A percentile compares a stretch with the other conserved stretches of the same genome.
Evolutionary conservation across 2,888 invertebrate genomes (phyloP).

Genomic region (Dermolepida albohirtum): DNA sequence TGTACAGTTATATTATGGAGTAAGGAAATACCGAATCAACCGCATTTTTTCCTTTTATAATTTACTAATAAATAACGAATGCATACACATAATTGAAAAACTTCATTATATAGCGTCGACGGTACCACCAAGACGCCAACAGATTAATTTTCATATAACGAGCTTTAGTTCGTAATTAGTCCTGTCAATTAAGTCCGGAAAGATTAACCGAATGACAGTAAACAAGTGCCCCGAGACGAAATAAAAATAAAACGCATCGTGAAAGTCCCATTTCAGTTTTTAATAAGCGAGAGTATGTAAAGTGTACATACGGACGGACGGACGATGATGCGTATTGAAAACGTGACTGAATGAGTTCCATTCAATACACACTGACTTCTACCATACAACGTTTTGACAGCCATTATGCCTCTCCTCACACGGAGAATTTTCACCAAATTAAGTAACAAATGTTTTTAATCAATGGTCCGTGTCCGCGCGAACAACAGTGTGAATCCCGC

Average conservation of each 20-base stretch:
- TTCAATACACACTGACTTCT: constrained; percentile 54
- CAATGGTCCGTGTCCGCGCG: constrained; percentile 56
- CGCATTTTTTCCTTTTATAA: too few species aligned
- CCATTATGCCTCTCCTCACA: constrained; percentile 52
- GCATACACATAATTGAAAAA: too few species aligned
- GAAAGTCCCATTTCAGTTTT: constrained; percentile 1
- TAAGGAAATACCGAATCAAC: too few species aligned
- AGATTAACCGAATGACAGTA: constrained; percentile 35
- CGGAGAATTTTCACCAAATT: constrained; percentile 60
- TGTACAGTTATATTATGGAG: too few species aligned
- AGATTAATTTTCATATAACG: constrained; percentile 35
- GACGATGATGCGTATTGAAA: constrained; percentile 5
- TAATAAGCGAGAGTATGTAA: constrained; percentile 16
- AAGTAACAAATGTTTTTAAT: constrained; percentile 63
- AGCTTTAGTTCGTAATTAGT: constrained; percentile 31
- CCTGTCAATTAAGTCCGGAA: constrained; percentile 28
- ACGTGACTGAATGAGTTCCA: constrained; percentile 43
- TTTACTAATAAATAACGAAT: too few species aligned
- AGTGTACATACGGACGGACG: constrained; percentile 1
- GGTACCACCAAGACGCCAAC: background rate
- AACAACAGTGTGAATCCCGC: constrained; percentile 49
- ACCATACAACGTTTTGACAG: constrained; percentile 55
- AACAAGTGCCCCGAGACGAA: constrained; percentile 26
- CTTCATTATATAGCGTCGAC: background rate
- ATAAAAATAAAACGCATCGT: constrained; percentile 21